Evolutionary conservation across 2,888 invertebrate genomes (phyloP), one percentile per base, ranked within the genome.

Genomic region (Melitaea athalia): DNA sequence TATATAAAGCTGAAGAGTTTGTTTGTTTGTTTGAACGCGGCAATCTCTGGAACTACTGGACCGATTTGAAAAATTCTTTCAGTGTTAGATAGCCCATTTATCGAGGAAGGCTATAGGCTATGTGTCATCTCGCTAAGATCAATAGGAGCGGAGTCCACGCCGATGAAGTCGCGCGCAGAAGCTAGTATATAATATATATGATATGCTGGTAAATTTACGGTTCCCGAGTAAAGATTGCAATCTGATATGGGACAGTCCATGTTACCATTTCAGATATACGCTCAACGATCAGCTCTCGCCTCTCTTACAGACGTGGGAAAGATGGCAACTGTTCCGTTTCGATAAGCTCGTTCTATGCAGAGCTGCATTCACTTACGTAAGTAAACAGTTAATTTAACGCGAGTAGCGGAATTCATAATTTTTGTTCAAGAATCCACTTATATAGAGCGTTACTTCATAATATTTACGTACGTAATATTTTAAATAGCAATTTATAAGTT

Each of bases 261-360:
- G 68, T 65, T 68, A 72, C 68, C 57, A 72, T 70, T 72, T 66
- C 70, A 72, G 60, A 60, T 65, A 63, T 61, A 57, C 70, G 67
- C 63, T 61, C 57, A 42, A 11, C 57, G 61, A 53, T 61, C 66
- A 66, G 61, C 47, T 68, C 64, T 49, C 45, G 45, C 38, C 38
- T 38, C 38, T 70, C 67, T 64, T 66, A 68, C 63, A 53, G 69
- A 71, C 69, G 73, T 73, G 73, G 73, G 73, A 73, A 73, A 73
- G 73, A 73, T 73, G 68, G 67, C 67, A 68, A 68, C 60, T 72
- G 71, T 73, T 73, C 73, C 71, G 73, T 66, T 69, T 73, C 69
- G 73, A 72, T 73, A 73, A 69, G 69, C 69, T 66, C 52, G 55
- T 50, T 69, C 55, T 62, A 68, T 68, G 69, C 66, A 72, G 61